phyloP scores from a whole-genome alignment of 2,797 vertebrate species.

The Podarcis siculus region DNA sequence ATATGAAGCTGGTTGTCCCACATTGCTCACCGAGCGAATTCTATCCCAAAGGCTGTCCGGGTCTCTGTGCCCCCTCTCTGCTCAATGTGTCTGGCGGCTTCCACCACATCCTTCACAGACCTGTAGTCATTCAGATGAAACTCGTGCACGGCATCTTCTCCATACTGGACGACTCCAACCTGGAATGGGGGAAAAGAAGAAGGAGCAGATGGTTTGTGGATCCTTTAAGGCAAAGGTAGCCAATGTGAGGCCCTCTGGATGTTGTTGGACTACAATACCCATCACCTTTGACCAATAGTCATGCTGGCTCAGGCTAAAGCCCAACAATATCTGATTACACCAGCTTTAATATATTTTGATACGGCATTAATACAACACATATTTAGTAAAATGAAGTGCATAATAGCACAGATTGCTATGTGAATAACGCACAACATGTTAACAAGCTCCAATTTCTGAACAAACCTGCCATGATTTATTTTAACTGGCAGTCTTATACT shows the following conservation, averaged over 20 bases:
- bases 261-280: too few species aligned
- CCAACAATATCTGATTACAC: not conserved
- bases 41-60: constrained; percentile 94
- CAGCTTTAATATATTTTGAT: not conserved
- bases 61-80: constrained; percentile 95
- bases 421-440: not conserved
- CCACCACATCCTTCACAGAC: constrained; percentile 93
- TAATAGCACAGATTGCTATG: not conserved
- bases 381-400: not conserved
- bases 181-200: constrained; percentile 57
- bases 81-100: constrained; percentile 90
- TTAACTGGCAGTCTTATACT: too few species aligned
- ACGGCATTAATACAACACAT: not conserved
- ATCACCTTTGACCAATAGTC: too few species aligned
- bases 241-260: too few species aligned
- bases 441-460: not conserved
- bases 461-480: not conserved
- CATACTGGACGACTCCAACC: constrained; percentile 95
- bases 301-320: too few species aligned
- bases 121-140: constrained; percentile 94
- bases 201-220: too few species aligned
- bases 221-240: too few species aligned
- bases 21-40: constrained; percentile 86
- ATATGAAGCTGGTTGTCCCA: too few species aligned
- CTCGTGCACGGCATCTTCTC: constrained; percentile 94